phyloP scores from a whole-genome alignment of 2,797 vertebrate genomes.

The Mus caroli region DNA sequence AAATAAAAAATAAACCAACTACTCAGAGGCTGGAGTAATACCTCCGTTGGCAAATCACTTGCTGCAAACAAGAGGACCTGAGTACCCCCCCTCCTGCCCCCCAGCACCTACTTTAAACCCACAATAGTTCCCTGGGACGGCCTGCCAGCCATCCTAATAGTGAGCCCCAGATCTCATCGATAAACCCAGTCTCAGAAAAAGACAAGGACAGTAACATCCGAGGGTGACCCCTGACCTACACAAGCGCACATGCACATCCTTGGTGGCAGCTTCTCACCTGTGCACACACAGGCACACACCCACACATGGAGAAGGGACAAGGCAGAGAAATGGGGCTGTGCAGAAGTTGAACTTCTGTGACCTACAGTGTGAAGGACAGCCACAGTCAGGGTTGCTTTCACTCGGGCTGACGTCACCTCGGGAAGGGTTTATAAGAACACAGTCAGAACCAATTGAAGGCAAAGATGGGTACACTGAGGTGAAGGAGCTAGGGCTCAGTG shows the following conservation, averaged over 20 bases:
- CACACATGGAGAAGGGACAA: neutral
- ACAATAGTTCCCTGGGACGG: neutral
- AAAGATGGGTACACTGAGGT: neutral
- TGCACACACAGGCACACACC: fast-evolving
- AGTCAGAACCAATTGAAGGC: neutral
- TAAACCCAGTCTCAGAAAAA: neutral
- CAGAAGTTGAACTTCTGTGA: neutral
- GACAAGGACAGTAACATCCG: neutral
- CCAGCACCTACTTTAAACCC: neutral
- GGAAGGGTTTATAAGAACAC: neutral
- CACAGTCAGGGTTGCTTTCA: no score
- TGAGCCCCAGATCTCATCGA: neutral
- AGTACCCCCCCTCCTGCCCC: neutral
- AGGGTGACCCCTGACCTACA: neutral
- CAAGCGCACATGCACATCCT: neutral
- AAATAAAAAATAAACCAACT: neutral
- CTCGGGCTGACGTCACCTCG: neutral
- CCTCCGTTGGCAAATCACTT: neutral
- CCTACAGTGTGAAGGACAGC: neutral
- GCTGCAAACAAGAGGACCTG: neutral
- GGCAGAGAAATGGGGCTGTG: neutral
- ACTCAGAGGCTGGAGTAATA: neutral
- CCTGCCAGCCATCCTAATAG: neutral
- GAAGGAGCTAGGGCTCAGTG: neutral
- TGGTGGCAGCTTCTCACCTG: neutral